Base-by-base conservation (phyloP, 2,797 vertebrate genomes). In the Fistularia tabacaria region DNA sequence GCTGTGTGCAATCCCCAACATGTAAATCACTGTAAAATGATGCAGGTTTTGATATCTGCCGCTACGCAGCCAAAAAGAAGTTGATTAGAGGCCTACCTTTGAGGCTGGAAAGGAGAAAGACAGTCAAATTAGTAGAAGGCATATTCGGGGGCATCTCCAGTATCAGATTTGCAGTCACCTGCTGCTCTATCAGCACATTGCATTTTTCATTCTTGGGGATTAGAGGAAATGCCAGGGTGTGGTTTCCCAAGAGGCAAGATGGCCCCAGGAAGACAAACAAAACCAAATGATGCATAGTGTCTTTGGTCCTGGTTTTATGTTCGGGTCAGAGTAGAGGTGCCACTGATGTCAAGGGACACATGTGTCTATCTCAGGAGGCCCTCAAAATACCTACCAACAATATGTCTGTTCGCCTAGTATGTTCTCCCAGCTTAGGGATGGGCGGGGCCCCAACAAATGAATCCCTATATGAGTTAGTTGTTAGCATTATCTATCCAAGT, bases 271-370 rank as follows among this genome's bases (percentile, higher is more conserved):
- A 73, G 74, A 80, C 70, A 80, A 81, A 83, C 79, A 71, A 72
- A 85, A 76, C 79, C 72, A 79, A 85, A 85, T 62, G 70, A 5
- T 71, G 74, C 78, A 25, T 80, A 59, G 57, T 74, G 79, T 80
- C 80, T 80, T 79, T 80, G 73, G 60, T 82, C 54, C 59, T 49
- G 83, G 83, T 74, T 80, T 88, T 63, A 66, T 80, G 80, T 85
- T 83, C 62, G 1, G 82, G 76, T 80, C 81, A 86, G 58, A 64
- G 66, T 74, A 80, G 70, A 73, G 59, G 59, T 62, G 58, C 42
- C 51, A 60, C 65, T 73, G 66, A 73, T 70, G 77, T 82, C 65
- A 59, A 48, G 75, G 59, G 65, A 76, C 64, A 68, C 48, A 69
- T 59, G 42, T 64, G 42, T 45, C 59, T 57, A 10, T 73, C 56